These are phyloP conservation scores for Heteropelma amictum DNA, from an alignment of 2,888 invertebrate genomes.

Conservation along the genomic window DNA sequence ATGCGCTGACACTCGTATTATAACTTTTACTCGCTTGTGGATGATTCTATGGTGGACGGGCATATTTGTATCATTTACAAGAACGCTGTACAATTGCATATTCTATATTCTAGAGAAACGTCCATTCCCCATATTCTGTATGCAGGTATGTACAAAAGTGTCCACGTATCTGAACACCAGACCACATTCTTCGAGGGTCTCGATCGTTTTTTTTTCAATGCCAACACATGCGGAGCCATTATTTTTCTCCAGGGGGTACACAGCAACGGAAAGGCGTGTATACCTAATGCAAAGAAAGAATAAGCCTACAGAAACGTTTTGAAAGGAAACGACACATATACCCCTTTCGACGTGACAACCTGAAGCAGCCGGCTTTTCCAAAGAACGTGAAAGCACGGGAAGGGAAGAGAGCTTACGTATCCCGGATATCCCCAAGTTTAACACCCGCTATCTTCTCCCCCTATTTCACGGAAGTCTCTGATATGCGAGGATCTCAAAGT, in stretches of 20 bases:
- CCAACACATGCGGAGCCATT: neutral
- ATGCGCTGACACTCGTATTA: neutral
- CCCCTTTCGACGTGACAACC: constrained; percentile 27
- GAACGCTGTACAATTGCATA: too few relatives aligned
- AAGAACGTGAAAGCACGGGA: constrained; percentile 24
- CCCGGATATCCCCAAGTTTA: constrained; percentile 50
- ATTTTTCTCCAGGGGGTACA: neutral
- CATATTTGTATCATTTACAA: too few relatives aligned
- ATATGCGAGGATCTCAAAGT: constrained; percentile 37
- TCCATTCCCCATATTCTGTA: too few relatives aligned
- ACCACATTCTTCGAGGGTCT: too few relatives aligned
- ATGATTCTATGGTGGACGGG: neutral
- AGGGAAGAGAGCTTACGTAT: constrained; percentile 24
- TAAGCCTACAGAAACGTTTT: constrained; percentile 17
- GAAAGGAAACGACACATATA: constrained; percentile 23
- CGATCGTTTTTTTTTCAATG: neutral
- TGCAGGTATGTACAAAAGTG: too few relatives aligned
- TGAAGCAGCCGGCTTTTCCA: constrained; percentile 37
- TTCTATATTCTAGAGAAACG: too few relatives aligned
- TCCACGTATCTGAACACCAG: too few relatives aligned
- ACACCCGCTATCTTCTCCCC: constrained; percentile 31
- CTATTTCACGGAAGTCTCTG: constrained; percentile 3
- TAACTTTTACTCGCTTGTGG: neutral
- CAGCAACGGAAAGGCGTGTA: constrained; percentile 19
- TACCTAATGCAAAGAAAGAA: constrained; percentile 19